Evolutionary conservation across 2,888 invertebrate species (phyloP), one percentile per base, ranked within the genome.

Genomic region (Andrena hattorfiana): DNA sequence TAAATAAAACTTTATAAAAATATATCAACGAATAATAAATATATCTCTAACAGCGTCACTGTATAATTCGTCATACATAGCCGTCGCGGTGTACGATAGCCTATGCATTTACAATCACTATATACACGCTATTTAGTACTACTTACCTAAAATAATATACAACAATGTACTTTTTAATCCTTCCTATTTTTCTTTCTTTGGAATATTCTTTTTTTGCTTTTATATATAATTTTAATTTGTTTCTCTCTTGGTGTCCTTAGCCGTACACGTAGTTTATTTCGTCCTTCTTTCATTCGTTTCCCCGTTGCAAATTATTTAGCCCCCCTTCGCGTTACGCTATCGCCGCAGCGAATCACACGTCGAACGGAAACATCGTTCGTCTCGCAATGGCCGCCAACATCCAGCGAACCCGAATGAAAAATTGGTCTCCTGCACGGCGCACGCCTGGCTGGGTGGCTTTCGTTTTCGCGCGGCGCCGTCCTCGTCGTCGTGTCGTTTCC

Each of bases 21-120:
- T 93, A 93, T 93, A 93, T 93, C 91, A 93, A 93, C 93, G 92
- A 93, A 93, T 93, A 91, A 92, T 93, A 92, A 93, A 92, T 93
- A 92, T 92, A 92, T 93, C 91, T 93, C 92, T 93, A 93, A 92
- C 92, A 93, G 88, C 87, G 84, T 85, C 85, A 88, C 86, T 85
- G 85, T 85, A 89, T 89, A 89, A 90, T 85, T 89, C 86, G 87
- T 89, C 87, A 88, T 91, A 85, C 90, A 91, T 79, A 79, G 81
- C 81, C 72, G 42, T 79, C 89, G 89, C 89, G 86, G 85, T 59
- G n/a, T 83, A 88, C 88, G 87, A 86, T 86, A 87, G 87, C 90
- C 89, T 89, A 89, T 87, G 86, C 90, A 92, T 92, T 89, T 92
- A 92, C 91, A 92, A 84, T 91, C 87, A 91, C 90, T 93, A 92